Evolutionary conservation across 2,797 vertebrate species (phyloP), one percentile per base, ranked within the genome.

Genomic region (Menidia menidia): DNA sequence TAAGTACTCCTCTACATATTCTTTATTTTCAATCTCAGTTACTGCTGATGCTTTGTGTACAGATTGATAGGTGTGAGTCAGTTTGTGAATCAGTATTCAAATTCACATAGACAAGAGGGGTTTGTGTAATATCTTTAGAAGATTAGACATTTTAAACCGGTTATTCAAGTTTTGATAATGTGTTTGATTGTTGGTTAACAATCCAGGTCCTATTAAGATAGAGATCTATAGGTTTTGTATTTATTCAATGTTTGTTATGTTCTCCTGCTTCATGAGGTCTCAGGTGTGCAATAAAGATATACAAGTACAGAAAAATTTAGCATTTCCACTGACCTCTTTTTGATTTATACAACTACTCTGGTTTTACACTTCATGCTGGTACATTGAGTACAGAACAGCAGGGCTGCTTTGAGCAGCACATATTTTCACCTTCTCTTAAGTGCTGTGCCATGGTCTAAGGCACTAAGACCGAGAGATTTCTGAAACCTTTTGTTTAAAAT

Each of bases 361-460:
- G 35, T 7, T 39, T 39, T 10, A 39, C 7, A 39, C 4, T 39
- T 39, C 35, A 39, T 6, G 35, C 35, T 7, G 35, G 35, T 10
- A 39, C 35, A 39, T 39, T 4, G 35, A 39, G 35, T 39, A 7
- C 71, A 82, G 75, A 75, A 55, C 85, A 85, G 82, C 75, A 65
- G 75, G 80, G 56, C 50, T 70, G 48, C 75, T 73, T 81, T 83
- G 68, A 87, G 60, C 62, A 70, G 65, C 58, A 71, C 73, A 55
- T 65, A 65, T 60, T 84, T 71, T 72, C 62, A 77, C 74, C 78
- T 75, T 81, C 51, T 83, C 74, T 69, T 56, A 60, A 70, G 51
- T 14, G 65, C 6, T 10, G 6, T 39, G 35, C 35, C 35, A 39
- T 39, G 30, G 62, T 85, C 54, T 76, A 39, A 25, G 1, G 25